These are phyloP conservation scores for Nycticebus coucang DNA, from an alignment of 2,113 vertebrate species.

Conservation along the genomic window DNA sequence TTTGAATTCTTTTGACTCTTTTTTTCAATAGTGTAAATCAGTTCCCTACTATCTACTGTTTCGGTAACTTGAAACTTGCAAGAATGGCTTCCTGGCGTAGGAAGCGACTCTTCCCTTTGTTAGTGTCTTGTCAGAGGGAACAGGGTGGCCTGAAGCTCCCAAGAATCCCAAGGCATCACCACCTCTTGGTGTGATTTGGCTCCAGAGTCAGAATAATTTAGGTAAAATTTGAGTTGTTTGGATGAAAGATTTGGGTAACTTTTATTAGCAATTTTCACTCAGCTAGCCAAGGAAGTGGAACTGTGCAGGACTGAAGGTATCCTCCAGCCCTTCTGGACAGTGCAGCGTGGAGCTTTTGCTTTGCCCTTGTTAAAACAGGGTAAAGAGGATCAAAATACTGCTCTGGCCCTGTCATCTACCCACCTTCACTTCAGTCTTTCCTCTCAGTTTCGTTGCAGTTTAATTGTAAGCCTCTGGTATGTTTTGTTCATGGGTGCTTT, in stretches of 20 bases:
- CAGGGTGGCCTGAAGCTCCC: not conserved
- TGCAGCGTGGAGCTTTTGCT: not conserved
- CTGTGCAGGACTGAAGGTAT: not conserved
- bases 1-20: not conserved
- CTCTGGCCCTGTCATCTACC: not conserved
- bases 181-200: not conserved
- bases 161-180: not conserved
- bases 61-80: not conserved
- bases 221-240: not conserved
- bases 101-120: not conserved
- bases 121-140: not conserved
- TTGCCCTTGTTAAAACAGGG: not conserved
- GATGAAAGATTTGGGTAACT: not conserved
- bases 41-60: not conserved
- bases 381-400: not conserved
- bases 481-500: slow-evolving; percentile 9
- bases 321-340: not conserved
- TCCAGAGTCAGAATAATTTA: not conserved
- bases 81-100: not conserved
- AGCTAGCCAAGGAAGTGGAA: not conserved
- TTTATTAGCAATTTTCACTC: not conserved
- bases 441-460: not conserved
- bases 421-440: not conserved
- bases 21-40: not conserved
- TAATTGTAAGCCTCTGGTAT: not conserved